Base-by-base conservation (phyloP, 2,797 vertebrate species). In the Sebastes diaconus region DNA sequence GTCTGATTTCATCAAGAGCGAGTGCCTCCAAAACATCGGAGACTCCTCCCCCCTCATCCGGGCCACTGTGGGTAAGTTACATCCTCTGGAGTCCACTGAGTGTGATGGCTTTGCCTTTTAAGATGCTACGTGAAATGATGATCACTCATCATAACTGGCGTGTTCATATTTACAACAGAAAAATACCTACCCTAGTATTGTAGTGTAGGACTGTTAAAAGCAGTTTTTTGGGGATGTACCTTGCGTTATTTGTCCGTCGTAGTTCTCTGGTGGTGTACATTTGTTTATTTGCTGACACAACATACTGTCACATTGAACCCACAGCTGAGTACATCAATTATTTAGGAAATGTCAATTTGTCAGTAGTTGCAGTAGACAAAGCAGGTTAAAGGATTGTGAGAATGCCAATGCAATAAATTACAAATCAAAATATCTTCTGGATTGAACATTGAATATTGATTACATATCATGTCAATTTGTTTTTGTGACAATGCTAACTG, bases 1-100 rank as follows among this genome's bases (percentile, higher is more conserved):
- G 72, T 98, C 97, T 70, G 97, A 99, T 79, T 99, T 99, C 93
- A 99, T 99, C 93, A 99, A 99, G 95, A 97, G 95, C 59, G 98
- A 99, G 94, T 99, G 98, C 92, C 90, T 99, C 90, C 97, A 98
- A 87, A 99, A 97, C 83, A 99, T 99, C 8, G 98, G 98, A 74
- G 98, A 99, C 87, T 94, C 98, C 0, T 99, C 98, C 27, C 97
- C 98, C 3, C 96, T 99, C 89, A 99, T 99, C 87, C 96, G 98
- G 93, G 98, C 98, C 84, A 99, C 98, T 27, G 97, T 99, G 87
- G 98, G 98, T 99, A 90, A 96, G 98, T 96, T 59, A 20, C 8
- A 6, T 67, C 70, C 63, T 68, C 32, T 14, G 16, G 13, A 39
- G 7, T 67, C 20, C 7, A 4, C 27, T 66, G 30, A 54, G 39